phyloP scores from a whole-genome alignment of 2,888 invertebrate species.

The Deroplatys truncata region DNA sequence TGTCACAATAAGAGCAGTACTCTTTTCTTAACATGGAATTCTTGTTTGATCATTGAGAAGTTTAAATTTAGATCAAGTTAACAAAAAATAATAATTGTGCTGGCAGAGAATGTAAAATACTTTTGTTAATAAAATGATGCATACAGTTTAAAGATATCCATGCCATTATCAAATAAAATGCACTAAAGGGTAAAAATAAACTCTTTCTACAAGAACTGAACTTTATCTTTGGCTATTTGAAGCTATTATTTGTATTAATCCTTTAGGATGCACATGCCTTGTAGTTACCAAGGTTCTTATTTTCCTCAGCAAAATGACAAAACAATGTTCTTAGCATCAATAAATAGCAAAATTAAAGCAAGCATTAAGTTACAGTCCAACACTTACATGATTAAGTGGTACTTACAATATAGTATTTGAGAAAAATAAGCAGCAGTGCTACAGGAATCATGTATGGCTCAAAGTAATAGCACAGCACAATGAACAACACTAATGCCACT shows the following conservation, averaged over 20 bases:
- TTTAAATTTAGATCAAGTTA: too few relatives aligned
- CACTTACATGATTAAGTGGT: conserved; percentile 8
- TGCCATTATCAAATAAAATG: background rate
- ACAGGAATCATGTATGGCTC: conserved; percentile 94
- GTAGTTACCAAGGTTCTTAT: background rate
- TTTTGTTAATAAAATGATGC: too few relatives aligned
- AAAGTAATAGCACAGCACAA: conserved; percentile 88
- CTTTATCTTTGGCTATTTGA: background rate
- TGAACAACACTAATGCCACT: conserved; percentile 77
- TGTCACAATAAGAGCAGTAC: too few relatives aligned
- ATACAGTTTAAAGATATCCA: background rate
- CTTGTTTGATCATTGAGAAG: too few relatives aligned
- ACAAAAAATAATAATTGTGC: too few relatives aligned
- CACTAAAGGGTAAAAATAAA: too few relatives aligned
- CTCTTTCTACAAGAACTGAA: too few relatives aligned
- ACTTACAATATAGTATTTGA: conserved; percentile 65
- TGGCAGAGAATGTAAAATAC: too few relatives aligned
- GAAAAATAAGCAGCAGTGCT: conserved; percentile 73
- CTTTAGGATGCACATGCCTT: background rate
- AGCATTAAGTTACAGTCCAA: background rate
- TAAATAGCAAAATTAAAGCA: background rate
- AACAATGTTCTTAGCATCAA: background rate
- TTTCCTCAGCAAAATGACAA: background rate
- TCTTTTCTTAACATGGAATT: too few relatives aligned
- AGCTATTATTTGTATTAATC: background rate